phyloP scores from a whole-genome alignment of 2,113 vertebrate genomes.

The Scomber colias region DNA sequence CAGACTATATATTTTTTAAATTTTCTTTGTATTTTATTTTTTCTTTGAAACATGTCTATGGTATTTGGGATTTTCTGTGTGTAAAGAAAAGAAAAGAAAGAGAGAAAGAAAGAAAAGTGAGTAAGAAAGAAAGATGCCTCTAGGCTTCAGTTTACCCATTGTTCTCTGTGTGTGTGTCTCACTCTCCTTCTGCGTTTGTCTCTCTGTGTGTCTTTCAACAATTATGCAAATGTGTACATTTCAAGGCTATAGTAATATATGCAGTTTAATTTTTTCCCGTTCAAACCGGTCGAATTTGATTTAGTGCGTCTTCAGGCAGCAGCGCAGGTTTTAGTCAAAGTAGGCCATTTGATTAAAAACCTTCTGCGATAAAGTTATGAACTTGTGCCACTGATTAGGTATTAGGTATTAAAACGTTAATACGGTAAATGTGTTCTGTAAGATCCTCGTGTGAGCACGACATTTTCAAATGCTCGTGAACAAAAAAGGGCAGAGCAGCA shows the following conservation, averaged over 20 bases:
- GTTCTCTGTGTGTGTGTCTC: slow-evolving; percentile 13
- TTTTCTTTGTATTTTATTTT: background rate
- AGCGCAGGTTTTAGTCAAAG: slow-evolving; percentile 6
- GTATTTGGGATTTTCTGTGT: background rate
- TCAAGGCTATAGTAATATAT: background rate
- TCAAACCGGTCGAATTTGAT: slow-evolving; percentile 2
- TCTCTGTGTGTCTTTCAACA: background rate
- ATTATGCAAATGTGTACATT: slow-evolving; percentile 28
- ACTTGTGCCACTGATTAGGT: background rate
- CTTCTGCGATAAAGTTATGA: slow-evolving; percentile 24
- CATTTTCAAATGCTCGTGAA: slow-evolving; percentile 57
- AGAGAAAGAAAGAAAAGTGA: slow-evolving; percentile 34
- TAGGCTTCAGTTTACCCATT: slow-evolving; percentile 32
- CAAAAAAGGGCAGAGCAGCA: slow-evolving; percentile 71
- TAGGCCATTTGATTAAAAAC: slow-evolving; percentile 14
- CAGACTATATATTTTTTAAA: background rate
- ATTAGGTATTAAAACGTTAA: background rate
- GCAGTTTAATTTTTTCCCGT: background rate
- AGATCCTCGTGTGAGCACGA: background rate
- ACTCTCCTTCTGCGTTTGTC: no score
- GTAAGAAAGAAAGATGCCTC: slow-evolving; percentile 15
- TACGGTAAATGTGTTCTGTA: background rate
- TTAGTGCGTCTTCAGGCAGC: slow-evolving; percentile 8
- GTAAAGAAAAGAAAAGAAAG: slow-evolving; percentile 13
- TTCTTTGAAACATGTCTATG: background rate